A percentile compares a stretch with the other conserved stretches of the same genome.
These are phyloP conservation scores for Cosmopolites sordidus DNA, from an alignment of 2,888 invertebrate genomes.

Conservation along the genomic window DNA sequence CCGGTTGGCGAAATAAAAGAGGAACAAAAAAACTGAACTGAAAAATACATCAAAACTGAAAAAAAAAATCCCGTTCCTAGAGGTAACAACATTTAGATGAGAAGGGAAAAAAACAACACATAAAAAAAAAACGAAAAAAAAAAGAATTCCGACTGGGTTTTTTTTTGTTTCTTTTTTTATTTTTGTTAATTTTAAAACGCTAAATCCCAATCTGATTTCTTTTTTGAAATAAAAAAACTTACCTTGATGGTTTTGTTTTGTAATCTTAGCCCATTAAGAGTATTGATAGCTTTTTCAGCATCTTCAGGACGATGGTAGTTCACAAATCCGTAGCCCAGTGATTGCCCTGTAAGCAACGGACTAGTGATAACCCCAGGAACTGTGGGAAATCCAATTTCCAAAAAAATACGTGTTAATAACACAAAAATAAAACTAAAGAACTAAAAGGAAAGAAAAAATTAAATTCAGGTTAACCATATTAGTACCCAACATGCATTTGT, in stretches of 20 bases:
- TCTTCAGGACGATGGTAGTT: constrained; percentile 98
- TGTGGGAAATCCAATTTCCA: constrained; percentile 43
- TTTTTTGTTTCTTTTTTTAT: neutral
- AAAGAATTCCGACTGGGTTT: constrained; percentile 24
- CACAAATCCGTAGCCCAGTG: constrained; percentile 99
- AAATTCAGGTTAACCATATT: constrained; percentile 15
- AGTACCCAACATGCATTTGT: constrained; percentile 16
- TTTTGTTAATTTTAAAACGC: neutral
- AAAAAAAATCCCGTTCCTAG: constrained; percentile 16
- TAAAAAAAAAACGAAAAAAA: constrained; percentile 14
- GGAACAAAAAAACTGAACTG: constrained; percentile 19
- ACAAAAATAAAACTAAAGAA: constrained; percentile 35
- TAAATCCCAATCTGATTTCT: constrained; percentile 23
- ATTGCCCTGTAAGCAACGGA: constrained; percentile 76
- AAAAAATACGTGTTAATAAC: constrained; percentile 39
- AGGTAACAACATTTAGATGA: constrained; percentile 14
- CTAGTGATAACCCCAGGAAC: constrained; percentile 50
- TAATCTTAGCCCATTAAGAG: constrained; percentile 93
- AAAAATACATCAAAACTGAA: constrained; percentile 24
- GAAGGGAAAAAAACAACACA: constrained; percentile 11
- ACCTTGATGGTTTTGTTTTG: constrained; percentile 99
- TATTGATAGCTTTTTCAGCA: constrained; percentile 97
- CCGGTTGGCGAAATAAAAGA: constrained; percentile 24
- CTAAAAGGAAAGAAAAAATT: constrained; percentile 22
- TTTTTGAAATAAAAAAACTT: constrained; percentile 28